A percentile compares a stretch with the other conserved stretches of the same genome.
phyloP scores from a whole-genome alignment of 2,113 vertebrate species.

The Tapirus terrestris region DNA sequence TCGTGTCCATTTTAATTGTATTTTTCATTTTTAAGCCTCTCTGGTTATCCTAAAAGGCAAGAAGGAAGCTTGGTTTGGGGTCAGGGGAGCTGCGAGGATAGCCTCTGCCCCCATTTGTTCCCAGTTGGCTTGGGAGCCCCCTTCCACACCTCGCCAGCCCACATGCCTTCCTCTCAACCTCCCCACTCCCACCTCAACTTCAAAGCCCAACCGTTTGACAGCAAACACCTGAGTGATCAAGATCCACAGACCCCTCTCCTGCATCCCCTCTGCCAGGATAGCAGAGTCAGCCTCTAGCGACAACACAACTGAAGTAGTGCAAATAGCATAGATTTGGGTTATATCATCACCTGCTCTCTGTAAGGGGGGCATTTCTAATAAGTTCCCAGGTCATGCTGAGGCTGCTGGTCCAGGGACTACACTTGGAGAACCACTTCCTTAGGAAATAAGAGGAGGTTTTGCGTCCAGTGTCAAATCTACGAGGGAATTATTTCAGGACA shows the following conservation, averaged over 20 bases:
- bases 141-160: background rate
- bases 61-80: background rate
- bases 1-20: background rate
- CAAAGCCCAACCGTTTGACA: background rate
- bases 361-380: background rate
- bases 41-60: background rate
- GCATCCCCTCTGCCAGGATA: fast-evolving
- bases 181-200: background rate
- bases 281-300: background rate
- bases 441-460: background rate
- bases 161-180: fast-evolving
- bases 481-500: background rate
- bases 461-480: background rate
- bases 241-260: fast-evolving
- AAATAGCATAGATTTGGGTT: fast-evolving
- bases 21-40: background rate
- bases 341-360: fast-evolving
- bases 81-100: no score
- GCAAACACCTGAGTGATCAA: background rate
- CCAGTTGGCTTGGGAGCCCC: background rate
- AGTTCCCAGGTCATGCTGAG: no score
- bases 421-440: background rate
- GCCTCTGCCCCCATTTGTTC: no score
- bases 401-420: background rate
- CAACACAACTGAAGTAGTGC: fast-evolving